Evolutionary conservation across 2,113 vertebrate species (phyloP).

Genomic region (Rhabdomys dilectus): DNA sequence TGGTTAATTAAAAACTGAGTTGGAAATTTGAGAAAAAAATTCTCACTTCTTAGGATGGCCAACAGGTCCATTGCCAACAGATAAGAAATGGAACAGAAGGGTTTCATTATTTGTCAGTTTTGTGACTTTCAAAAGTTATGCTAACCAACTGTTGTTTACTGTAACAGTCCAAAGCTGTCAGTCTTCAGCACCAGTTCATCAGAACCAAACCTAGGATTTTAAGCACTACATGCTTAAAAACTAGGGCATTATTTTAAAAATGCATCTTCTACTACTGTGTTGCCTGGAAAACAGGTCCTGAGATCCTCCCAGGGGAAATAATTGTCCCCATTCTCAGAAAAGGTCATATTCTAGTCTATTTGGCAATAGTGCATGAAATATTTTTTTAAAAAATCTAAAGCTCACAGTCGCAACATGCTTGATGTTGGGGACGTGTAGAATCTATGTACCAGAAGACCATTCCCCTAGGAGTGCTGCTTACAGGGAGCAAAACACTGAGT

Average conservation of each 20-base stretch:
- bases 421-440: slow-evolving; percentile 55
- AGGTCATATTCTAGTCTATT: slow-evolving; percentile 59
- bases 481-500: slow-evolving; percentile 45
- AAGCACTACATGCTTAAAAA: background rate
- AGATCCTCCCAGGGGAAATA: slow-evolving; percentile 52
- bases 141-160: slow-evolving; percentile 1
- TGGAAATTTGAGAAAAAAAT: slow-evolving; percentile 47
- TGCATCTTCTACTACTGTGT: background rate
- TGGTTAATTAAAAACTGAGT: slow-evolving; percentile 17
- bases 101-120: slow-evolving; percentile 44
- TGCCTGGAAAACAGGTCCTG: background rate
- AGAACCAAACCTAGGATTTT: background rate
- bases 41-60: background rate
- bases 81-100: background rate
- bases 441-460: slow-evolving; percentile 57
- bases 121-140: background rate
- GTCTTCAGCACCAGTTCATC: background rate
- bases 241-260: background rate
- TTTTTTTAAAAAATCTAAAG: background rate
- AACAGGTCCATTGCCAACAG: background rate
- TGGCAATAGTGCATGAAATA: slow-evolving; percentile 45
- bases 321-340: slow-evolving; percentile 67
- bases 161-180: background rate
- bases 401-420: slow-evolving; percentile 56
- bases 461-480: slow-evolving; percentile 65